Percentiles rank a stretch among this genome's conserved stretches.
phyloP scores from a whole-genome alignment of 2,797 vertebrate species.

The Zenarchopterus dispar region DNA sequence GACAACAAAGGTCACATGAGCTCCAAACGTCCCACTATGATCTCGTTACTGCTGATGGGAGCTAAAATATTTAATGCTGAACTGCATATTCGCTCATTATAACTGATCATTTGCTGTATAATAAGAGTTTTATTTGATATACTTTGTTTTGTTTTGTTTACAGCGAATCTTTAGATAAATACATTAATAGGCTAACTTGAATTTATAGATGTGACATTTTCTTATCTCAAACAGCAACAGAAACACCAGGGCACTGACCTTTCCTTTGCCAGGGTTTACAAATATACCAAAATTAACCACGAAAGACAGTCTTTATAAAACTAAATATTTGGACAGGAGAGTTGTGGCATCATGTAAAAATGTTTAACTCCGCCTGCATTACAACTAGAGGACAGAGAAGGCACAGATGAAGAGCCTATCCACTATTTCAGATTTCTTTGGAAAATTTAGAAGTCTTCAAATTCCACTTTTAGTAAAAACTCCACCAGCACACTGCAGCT shows the following conservation, averaged over 20 bases:
- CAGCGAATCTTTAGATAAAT: conserved; percentile 5
- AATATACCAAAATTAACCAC: neutral
- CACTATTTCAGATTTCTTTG: neutral
- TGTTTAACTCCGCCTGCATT: neutral
- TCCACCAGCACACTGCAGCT: no score
- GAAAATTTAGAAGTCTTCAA: neutral
- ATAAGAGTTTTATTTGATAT: neutral
- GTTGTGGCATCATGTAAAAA: conserved; percentile 1
- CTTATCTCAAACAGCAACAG: conserved; percentile 23
- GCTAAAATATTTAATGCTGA: neutral
- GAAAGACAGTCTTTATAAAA: conserved; percentile 2
- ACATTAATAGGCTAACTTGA: conserved; percentile 6
- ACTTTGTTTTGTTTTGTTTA: conserved; percentile 1
- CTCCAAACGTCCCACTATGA: neutral
- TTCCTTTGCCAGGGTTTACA: conserved; percentile 29
- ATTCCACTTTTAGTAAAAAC: no score
- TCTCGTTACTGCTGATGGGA: neutral
- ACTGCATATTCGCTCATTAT: neutral
- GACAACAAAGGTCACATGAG: conserved; percentile 25
- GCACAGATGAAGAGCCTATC: no score
- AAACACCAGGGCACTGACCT: conserved; percentile 19
- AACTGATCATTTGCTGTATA: neutral
- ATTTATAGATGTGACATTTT: conserved; percentile 18
- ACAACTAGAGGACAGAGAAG: neutral
- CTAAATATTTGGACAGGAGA: neutral